These are phyloP conservation scores for Pemphigus obesinymphae DNA, from an alignment of 1,140 invertebrate species.

Conservation along the genomic window DNA sequence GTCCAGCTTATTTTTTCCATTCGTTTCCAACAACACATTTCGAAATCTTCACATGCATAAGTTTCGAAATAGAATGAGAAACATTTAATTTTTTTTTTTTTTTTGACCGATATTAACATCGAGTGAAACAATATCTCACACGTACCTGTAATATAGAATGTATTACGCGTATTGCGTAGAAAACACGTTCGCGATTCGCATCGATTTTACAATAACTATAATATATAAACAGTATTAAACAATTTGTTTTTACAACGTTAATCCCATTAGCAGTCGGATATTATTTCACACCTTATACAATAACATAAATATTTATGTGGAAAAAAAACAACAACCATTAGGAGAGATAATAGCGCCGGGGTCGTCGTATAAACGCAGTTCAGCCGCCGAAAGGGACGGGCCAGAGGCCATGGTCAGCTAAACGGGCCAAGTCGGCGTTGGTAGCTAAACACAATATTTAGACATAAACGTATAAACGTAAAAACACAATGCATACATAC, in stretches of 20 bases:
- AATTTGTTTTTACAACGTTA: not conserved
- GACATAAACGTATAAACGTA: no score
- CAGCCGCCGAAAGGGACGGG: no score
- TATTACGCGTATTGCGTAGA: no score
- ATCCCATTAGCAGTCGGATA: not conserved
- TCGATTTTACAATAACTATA: not conserved
- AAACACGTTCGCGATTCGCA: not conserved
- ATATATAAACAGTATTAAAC: not conserved
- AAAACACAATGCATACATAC: no score
- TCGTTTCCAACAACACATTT: no score
- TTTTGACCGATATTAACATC: no score
- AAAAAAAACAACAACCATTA: constrained; percentile 1
- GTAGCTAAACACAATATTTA: not conserved
- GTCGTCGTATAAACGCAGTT: not conserved
- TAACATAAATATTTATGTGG: not conserved
- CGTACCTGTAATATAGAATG: not conserved
- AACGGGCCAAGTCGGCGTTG: not conserved
- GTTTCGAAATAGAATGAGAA: no score
- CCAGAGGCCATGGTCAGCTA: not conserved
- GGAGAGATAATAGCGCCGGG: not conserved
- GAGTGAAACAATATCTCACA: not conserved
- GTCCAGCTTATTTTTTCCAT: no score
- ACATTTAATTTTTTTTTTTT: not conserved
- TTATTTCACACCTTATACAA: not conserved
- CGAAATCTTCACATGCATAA: no score